These are phyloP conservation scores for Drosophila tanythrix DNA, from an alignment of 2,888 invertebrate species.

Conservation along the genomic window DNA sequence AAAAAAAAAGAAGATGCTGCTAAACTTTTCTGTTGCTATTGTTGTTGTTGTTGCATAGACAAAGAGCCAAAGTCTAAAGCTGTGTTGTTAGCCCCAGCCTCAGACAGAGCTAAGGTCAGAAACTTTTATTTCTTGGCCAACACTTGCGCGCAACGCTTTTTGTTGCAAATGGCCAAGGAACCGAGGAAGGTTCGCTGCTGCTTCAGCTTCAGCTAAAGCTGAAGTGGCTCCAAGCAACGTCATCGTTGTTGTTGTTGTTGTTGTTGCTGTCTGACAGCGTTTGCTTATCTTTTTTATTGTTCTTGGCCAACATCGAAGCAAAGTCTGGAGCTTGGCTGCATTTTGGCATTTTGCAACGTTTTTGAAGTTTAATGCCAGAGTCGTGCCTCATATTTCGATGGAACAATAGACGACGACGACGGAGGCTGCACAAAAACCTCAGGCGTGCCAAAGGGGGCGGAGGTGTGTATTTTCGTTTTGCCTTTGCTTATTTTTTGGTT, in stretches of 20 bases:
- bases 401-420: conserved; percentile 66
- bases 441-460: conserved; percentile 77
- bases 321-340: conserved; percentile 69
- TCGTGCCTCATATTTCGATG: conserved; percentile 81
- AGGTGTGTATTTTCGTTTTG: conserved; percentile 58
- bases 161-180: conserved; percentile 62
- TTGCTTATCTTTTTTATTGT: conserved; percentile 80
- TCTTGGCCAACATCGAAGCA: conserved; percentile 74
- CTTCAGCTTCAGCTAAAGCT: conserved; percentile 30
- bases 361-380: conserved; percentile 81
- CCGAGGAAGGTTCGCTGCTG: conserved; percentile 8
- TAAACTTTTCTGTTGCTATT: conserved; percentile 56
- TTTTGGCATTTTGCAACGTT: conserved; percentile 80
- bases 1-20: conserved; percentile 36
- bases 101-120: conserved; percentile 71
- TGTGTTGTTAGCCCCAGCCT: conserved; percentile 30
- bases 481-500: conserved; percentile 31
- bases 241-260: conserved; percentile 21
- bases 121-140: conserved; percentile 81
- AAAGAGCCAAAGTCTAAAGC: conserved; percentile 57
- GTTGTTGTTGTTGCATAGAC: conserved; percentile 66
- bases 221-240: conserved; percentile 60
- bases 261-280: conserved; percentile 60
- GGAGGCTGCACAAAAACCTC: conserved; percentile 35
- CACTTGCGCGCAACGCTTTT: conserved; percentile 71